Evolutionary conservation across 2,797 vertebrate genomes (phyloP).

Genomic region (Diplodus puntazzo): DNA sequence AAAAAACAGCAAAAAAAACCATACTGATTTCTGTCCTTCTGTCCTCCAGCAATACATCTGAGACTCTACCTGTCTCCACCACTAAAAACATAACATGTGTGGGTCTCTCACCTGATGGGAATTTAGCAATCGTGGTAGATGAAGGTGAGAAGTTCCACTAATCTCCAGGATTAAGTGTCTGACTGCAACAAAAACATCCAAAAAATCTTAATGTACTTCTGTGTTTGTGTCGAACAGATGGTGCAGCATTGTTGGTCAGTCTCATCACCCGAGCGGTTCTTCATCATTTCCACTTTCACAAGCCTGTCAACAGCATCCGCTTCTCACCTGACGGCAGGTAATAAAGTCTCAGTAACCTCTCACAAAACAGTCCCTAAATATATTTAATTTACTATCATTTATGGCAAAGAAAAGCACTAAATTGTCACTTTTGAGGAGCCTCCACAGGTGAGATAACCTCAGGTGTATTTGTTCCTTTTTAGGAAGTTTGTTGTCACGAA

Average conservation of each 20-base stretch:
- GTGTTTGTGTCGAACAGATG: slow-evolving; percentile 85
- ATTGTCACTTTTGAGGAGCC: background rate
- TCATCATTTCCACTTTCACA: slow-evolving; percentile 94
- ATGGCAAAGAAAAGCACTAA: background rate
- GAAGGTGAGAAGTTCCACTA: slow-evolving; percentile 86
- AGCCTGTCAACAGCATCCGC: slow-evolving; percentile 90
- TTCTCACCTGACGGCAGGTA: slow-evolving; percentile 97
- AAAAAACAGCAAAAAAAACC: background rate
- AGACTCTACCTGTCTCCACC: slow-evolving; percentile 91
- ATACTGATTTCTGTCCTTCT: background rate
- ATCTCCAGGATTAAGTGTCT: background rate
- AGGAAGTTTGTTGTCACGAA: slow-evolving; percentile 96
- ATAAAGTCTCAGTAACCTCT: background rate
- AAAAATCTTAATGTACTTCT: background rate
- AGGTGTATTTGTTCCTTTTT: background rate
- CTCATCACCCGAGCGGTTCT: slow-evolving; percentile 90
- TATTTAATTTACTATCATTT: background rate
- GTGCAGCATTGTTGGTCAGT: slow-evolving; percentile 91
- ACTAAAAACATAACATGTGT: slow-evolving; percentile 92
- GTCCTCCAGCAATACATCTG: slow-evolving; percentile 91
- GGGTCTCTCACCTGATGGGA: slow-evolving; percentile 93
- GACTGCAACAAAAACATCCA: background rate
- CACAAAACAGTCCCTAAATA: background rate
- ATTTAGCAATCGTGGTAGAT: slow-evolving; percentile 92
- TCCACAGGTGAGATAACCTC: no score